phyloP scores from a whole-genome alignment of 2,888 invertebrate species.

The Drosophila rellima region DNA sequence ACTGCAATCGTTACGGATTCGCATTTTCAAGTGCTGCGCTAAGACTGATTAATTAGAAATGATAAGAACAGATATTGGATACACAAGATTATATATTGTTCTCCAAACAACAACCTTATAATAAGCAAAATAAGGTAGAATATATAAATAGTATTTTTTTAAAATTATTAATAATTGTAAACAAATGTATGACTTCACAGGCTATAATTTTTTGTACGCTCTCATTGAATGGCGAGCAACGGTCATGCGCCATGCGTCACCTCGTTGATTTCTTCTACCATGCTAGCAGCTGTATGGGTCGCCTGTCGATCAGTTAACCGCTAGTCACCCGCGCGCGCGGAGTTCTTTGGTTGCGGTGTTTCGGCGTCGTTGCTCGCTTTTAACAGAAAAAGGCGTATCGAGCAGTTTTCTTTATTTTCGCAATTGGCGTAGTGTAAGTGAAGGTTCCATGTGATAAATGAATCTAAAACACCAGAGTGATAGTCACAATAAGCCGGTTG shows the following conservation, averaged over 20 bases:
- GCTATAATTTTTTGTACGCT: slow-evolving; percentile 1
- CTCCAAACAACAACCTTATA: background rate
- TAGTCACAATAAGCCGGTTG: slow-evolving; percentile 57
- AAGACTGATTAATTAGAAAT: background rate
- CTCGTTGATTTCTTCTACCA: slow-evolving; percentile 36
- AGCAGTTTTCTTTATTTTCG: slow-evolving; percentile 40
- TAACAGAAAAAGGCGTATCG: slow-evolving; percentile 31
- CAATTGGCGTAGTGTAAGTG: slow-evolving; percentile 33
- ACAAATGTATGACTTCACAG: slow-evolving; percentile 27
- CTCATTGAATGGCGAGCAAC: slow-evolving; percentile 4
- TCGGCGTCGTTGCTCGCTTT: slow-evolving; percentile 34
- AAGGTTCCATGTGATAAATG: slow-evolving; percentile 59
- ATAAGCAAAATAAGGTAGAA: background rate
- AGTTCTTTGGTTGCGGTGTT: slow-evolving; percentile 44
- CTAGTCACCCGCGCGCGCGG: slow-evolving; percentile 65
- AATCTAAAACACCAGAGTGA: slow-evolving; percentile 33
- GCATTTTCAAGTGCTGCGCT: slow-evolving; percentile 3
- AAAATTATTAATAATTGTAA: background rate
- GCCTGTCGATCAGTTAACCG: slow-evolving; percentile 62
- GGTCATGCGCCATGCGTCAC: slow-evolving; percentile 38
- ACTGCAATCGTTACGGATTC: background rate
- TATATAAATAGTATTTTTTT: background rate
- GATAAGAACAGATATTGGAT: background rate
- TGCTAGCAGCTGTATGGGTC: slow-evolving; percentile 50
- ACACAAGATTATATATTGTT: background rate